Conservation (phyloP, 2,113 vertebrate species). For the Centropus bengalensis region DNA sequence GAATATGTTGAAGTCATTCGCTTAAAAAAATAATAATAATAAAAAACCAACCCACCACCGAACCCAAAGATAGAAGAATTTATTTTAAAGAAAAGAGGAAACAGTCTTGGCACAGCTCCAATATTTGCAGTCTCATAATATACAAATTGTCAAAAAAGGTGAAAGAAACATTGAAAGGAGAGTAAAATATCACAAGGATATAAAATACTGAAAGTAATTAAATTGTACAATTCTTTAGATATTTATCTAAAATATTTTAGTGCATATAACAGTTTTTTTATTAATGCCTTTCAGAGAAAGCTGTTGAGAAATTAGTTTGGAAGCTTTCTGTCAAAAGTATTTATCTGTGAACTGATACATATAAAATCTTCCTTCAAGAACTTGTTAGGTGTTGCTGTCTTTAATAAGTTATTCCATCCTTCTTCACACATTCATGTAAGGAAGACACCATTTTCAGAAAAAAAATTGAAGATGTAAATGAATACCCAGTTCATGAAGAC, state of each 20-base stretch:
- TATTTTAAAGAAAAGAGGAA: not conserved
- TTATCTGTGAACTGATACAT: not conserved
- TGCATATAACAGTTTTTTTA: not conserved
- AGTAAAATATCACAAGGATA: not conserved
- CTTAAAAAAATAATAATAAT: not conserved
- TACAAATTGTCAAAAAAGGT: not conserved
- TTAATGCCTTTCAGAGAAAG: not conserved
- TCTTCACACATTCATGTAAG: not conserved
- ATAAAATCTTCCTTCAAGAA: not conserved
- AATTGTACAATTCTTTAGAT: not conserved
- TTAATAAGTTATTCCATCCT: not conserved
- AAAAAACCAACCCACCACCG: no score
- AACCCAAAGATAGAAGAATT: not conserved
- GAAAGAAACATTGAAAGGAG: not conserved
- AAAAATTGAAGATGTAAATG: not conserved
- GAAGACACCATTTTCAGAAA: not conserved
- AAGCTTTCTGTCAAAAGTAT: not conserved
- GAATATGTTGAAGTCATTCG: constrained; percentile 6
- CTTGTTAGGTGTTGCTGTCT: not conserved
- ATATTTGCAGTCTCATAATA: not conserved
- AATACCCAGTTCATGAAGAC: not conserved
- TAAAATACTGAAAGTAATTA: not conserved
- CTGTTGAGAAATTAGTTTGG: not conserved
- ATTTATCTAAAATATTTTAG: not conserved
- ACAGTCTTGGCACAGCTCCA: not conserved